Evolutionary conservation across 37 sponge, comb jelly and placozoan species (phyloP), one percentile per base, ranked within the genome.

Genomic region (Ephydatia muelleri): DNA sequence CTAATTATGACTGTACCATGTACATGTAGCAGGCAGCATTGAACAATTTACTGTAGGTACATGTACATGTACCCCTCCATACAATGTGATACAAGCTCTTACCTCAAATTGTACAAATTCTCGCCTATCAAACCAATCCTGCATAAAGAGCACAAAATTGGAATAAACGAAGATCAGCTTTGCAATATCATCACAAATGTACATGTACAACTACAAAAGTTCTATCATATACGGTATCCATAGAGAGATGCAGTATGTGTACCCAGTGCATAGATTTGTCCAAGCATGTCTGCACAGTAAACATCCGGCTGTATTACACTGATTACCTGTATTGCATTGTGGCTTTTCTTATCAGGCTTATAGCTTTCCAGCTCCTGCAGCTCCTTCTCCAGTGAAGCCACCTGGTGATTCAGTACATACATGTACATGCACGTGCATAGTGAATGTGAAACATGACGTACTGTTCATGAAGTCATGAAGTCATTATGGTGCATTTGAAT

Each of bases 51-150:
- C n/a, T n/a, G n/a, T n/a, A n/a, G n/a, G n/a, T n/a, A n/a, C n/a
- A n/a, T n/a, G 16, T 57, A 19, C 16, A 57, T 11, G 19, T 19
- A 57, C 12, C 1, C 1, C 57, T 19, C 47, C 57, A 19, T 21
- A 13, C 19, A 57, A 16, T 57, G 19, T 21, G 19, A n/a, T n/a
- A n/a, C n/a, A n/a, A n/a, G 14, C 1, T 66, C 81, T 47, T 35
- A 90, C 91, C 86, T 94, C 91, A 70, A 84, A 94, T 38, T 94
- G 88, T 14, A 90, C 69, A 78, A 84, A 94, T 67, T 94, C 94
- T 6, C 33, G 91, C 73, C 91, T 84, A 66, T 94, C 94, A 94
- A 90, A 90, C 94, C 94, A 94, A 14, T 73, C 83, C 94, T 94
- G 70, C 0, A 69, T 11, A 19, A 28, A 38, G 33, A 43, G 33